A percentile compares a stretch with the other conserved stretches of the same genome.
Evolutionary conservation across 2,888 invertebrate species (phyloP).

Genomic region (Pseudolycoriella hygida): DNA sequence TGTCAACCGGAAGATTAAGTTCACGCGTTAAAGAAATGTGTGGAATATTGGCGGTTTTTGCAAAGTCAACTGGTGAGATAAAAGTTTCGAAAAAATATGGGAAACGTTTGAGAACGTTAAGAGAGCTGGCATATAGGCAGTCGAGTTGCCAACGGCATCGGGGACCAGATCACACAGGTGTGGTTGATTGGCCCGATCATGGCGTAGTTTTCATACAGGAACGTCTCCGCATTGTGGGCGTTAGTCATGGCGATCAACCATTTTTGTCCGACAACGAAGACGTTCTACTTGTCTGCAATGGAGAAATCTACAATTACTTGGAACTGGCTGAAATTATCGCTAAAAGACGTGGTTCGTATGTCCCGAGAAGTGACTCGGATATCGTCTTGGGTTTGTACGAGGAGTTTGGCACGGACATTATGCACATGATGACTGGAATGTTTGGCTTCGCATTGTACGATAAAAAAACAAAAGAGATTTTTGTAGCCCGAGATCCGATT

Average conservation of each 20-base stretch:
- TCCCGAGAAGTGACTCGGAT: slow-evolving; percentile 26
- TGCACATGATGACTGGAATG: slow-evolving; percentile 26
- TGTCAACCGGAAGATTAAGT: neutral
- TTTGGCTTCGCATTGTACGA: slow-evolving; percentile 26
- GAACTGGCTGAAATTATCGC: slow-evolving; percentile 22
- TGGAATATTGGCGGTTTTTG: slow-evolving; percentile 27
- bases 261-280: slow-evolving; percentile 19
- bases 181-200: slow-evolving; percentile 18
- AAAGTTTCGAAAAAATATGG: slow-evolving; percentile 15
- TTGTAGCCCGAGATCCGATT: slow-evolving; percentile 26
- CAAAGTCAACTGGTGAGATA: slow-evolving; percentile 17
- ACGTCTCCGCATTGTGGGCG: slow-evolving; percentile 22
- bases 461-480: slow-evolving; percentile 17
- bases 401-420: slow-evolving; percentile 19
- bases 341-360: slow-evolving; percentile 18
- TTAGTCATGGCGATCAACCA: slow-evolving; percentile 24
- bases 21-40: slow-evolving; percentile 18
- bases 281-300: slow-evolving; percentile 24
- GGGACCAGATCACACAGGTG: slow-evolving; percentile 26
- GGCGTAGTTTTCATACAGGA: slow-evolving; percentile 25
- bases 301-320: slow-evolving; percentile 27
- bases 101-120: slow-evolving; percentile 10
- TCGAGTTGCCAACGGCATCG: slow-evolving; percentile 25
- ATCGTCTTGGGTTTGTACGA: slow-evolving; percentile 26
- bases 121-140: slow-evolving; percentile 24